Evolutionary conservation across 2,113 vertebrate species (phyloP), one percentile per base, ranked within the genome.

Genomic region (Galeopterus variegatus): DNA sequence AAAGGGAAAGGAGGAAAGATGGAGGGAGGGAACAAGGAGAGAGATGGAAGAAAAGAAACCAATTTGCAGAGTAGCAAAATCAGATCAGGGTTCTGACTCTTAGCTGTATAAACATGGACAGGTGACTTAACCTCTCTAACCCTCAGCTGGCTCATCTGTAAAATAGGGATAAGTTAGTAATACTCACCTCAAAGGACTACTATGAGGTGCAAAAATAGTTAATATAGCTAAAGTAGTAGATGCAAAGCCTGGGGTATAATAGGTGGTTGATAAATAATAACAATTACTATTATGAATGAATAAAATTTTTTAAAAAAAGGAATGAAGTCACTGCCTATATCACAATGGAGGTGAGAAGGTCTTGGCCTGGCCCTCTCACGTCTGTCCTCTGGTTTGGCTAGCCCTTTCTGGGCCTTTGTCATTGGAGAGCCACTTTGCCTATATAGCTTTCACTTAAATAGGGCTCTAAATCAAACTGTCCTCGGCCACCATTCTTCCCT

Each of bases 381-480:
- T 45, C 9, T 94, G 17, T 65, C 60, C 96, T 88, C 88, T 79
- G 92, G 0, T 81, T 90, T 95, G 83, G 28, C 72, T 81, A 79
- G 79, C 52, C 50, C 97, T 86, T 88, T 93, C 76, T 24, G 93
- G 91, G 87, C 48, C 73, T 98, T 95, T 94, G 91, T 96, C 95
- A 36, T 94, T 97, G 97, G 95, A 98, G 80, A 95, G 62, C 45
- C 96, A 95, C 89, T 98, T 90, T 98, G 97, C 97, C 97, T 97
- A 81, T 41, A 77, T 62, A 96, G 97, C 98, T 98, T 97, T 97
- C 98, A 98, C 97, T 70, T 98, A 98, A 99, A 98, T 98, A 96
- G 97, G 75, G 94, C 96, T 98, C 97, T 98, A 99, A 98, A 98
- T 99, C 98, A 99, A 98, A 98, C 97, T 98, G 98, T 98, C 98